Evolutionary conservation across 2,797 vertebrate species (phyloP), one percentile per base, ranked within the genome.

Genomic region (Sternotherus odoratus): DNA sequence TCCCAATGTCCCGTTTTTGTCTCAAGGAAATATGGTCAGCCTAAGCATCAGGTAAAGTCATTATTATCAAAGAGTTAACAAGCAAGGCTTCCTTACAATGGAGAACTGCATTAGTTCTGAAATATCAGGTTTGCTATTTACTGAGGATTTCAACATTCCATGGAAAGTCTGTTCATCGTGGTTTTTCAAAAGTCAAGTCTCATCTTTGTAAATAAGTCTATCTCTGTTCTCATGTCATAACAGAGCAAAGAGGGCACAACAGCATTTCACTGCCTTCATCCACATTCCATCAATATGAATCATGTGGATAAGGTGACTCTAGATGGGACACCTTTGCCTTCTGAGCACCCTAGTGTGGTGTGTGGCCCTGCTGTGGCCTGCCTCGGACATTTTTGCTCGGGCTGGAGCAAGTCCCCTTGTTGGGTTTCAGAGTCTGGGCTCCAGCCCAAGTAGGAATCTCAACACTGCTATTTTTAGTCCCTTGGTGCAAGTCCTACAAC

Each of bases 191-290:
- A 91, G 63, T 60, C 82, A 96, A 93, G 87, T 92, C 84, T 46
- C 53, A 86, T 95, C 89, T 92, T 97, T 30, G 30, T 97, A 97
- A 97, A 89, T 78, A 96, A 92, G 86, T 91, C 96, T 93, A 92
- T 96, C 93, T 98, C 93, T 94, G 97, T 97, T 97, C 97, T 94
- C 87, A 91, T 97, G 96, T 97, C 97, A 97, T 96, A 97, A 93
- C 53, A 86, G 88, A 97, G 84, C 91, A 93, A 95, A 94, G 91
- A 96, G 91, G 87, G 84, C 97, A 97, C 97, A 98, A 96, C 96
- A 97, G 94, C 95, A 94, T 96, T 94, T 93, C 90, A 92, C 77
- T 94, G 93, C 86, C 90, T 77, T 94, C 93, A 96, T 96, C 97
- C 94, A 83, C 88, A 77, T 93, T 97, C 92, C 93, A 97, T 97